These are phyloP conservation scores for Drosophila sechellia DNA, from an alignment of 1,140 invertebrate species.

Conservation along the genomic window DNA sequence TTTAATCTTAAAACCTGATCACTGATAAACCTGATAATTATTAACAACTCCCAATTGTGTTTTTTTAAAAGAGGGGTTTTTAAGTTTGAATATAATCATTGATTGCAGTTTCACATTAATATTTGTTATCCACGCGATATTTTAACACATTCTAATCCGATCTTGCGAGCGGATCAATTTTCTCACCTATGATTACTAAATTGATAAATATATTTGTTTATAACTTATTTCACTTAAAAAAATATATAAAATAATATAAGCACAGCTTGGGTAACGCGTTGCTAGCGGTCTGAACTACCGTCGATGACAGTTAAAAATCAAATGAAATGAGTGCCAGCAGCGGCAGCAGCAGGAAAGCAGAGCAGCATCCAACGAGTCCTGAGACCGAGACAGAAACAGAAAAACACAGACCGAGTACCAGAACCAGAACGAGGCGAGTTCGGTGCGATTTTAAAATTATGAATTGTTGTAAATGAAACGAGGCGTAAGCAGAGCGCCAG, in stretches of 20 bases:
- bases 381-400: constrained; percentile 36
- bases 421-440: constrained; percentile 27
- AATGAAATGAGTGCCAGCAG: constrained; percentile 75
- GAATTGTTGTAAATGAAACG: constrained; percentile 75
- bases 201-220: not conserved
- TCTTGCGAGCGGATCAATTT: not conserved
- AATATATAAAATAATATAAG: constrained; percentile 6
- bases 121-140: not conserved
- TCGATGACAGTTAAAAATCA: constrained; percentile 84
- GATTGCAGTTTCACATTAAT: not conserved
- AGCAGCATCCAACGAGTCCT: constrained; percentile 38
- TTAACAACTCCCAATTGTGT: not conserved
- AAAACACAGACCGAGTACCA: constrained; percentile 20
- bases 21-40: not conserved
- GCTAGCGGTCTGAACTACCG: constrained; percentile 48
- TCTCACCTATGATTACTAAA: constrained; percentile 15
- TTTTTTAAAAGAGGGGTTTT: not conserved
- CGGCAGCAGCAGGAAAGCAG: constrained; percentile 20
- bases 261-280: not conserved
- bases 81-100: not conserved
- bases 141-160: not conserved
- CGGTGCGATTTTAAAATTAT: constrained; percentile 83
- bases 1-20: no score
- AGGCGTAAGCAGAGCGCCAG: constrained; percentile 45
- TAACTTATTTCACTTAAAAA: constrained; percentile 13